Evolutionary conservation across 2,797 vertebrate genomes (phyloP).

Genomic region (Hydrocynus forskahlii): DNA sequence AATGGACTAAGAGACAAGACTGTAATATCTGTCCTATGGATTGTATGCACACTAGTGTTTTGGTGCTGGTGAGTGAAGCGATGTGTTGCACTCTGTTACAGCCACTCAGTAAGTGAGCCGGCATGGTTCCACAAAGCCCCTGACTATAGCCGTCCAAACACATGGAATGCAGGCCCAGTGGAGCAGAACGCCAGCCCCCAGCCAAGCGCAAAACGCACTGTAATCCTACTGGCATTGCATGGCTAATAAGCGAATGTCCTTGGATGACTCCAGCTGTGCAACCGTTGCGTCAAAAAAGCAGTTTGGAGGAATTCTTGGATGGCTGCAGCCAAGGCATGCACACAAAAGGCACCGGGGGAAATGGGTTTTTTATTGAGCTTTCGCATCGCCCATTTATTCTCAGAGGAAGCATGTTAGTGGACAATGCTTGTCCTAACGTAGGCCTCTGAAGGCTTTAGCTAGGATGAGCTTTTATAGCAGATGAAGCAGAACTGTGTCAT

Average conservation of each 20-base stretch:
- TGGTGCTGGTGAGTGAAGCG: constrained; percentile 19
- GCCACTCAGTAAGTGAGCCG: constrained; percentile 24
- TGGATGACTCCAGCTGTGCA: constrained; percentile 57
- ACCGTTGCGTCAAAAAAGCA: constrained; percentile 42
- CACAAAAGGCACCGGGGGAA: constrained; percentile 7
- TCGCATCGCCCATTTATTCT: constrained; percentile 32
- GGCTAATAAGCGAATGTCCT: constrained; percentile 67
- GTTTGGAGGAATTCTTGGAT: constrained; percentile 71
- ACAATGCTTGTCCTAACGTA: neutral
- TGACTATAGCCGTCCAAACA: constrained; percentile 37
- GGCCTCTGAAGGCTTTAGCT: neutral
- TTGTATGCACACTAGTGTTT: constrained; percentile 5
- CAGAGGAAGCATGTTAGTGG: constrained; percentile 12
- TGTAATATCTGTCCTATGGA: neutral
- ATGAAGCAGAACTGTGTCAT: constrained; percentile 37
- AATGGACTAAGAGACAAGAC: neutral
- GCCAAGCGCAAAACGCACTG: constrained; percentile 54
- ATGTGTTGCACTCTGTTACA: constrained; percentile 30
- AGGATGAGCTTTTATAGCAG: constrained; percentile 23
- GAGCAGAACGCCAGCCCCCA: constrained; percentile 36
- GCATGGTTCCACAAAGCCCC: neutral
- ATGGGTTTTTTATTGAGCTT: constrained; percentile 31
- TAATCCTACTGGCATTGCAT: constrained; percentile 76
- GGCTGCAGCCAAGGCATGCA: constrained; percentile 50
- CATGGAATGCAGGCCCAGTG: constrained; percentile 26